Evolutionary conservation across 2,888 invertebrate genomes (phyloP).

Genomic region (Vesta saturnalis): DNA sequence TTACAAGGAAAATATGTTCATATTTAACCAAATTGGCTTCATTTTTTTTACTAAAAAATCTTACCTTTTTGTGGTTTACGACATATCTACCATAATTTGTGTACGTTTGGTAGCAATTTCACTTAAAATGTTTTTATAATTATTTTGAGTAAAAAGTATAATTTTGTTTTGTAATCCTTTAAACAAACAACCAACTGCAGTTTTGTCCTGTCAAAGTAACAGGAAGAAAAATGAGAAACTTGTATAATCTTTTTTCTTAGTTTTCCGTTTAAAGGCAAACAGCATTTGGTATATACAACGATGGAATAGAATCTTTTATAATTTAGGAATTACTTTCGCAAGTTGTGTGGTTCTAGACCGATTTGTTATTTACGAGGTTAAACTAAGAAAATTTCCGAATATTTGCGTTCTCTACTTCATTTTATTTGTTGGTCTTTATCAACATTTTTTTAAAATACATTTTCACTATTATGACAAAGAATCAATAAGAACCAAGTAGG

Average conservation of each 20-base stretch:
- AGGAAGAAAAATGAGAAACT: neutral
- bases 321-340: conserved; percentile 21
- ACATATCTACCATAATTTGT: too few relatives aligned
- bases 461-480: too few relatives aligned
- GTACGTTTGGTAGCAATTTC: too few relatives aligned
- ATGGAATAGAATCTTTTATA: conserved; percentile 19
- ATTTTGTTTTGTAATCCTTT: too few relatives aligned
- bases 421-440: too few relatives aligned
- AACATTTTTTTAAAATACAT: too few relatives aligned
- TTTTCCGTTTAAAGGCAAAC: neutral
- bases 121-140: too few relatives aligned
- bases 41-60: neutral
- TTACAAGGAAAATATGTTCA: conserved; percentile 18
- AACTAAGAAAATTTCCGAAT: too few relatives aligned
- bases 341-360: conserved; percentile 2
- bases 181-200: too few relatives aligned
- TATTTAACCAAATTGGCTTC: neutral
- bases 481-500: too few relatives aligned
- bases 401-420: too few relatives aligned
- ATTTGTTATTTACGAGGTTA: conserved; percentile 10
- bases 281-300: neutral
- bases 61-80: neutral
- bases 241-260: neutral
- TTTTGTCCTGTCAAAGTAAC: neutral
- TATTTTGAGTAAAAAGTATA: too few relatives aligned